Conservation (phyloP, 2,888 invertebrate species). For the Ferrisia virgata region DNA sequence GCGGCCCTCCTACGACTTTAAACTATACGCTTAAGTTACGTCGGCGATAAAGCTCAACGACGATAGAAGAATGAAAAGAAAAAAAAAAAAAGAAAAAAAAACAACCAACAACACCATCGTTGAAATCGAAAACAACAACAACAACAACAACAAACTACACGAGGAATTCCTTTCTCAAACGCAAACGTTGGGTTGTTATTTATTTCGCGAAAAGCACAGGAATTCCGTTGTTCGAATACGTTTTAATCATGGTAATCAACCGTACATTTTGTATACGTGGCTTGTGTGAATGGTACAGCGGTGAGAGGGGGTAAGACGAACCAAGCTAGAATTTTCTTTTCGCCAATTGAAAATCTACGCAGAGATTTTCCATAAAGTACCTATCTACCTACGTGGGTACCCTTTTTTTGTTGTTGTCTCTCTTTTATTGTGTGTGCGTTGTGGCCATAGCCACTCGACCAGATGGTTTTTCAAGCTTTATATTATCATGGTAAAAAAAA, state of each 20-base stretch:
- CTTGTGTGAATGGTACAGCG: background rate
- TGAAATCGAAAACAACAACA: background rate
- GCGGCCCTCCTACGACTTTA: background rate
- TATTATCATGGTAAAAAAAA: background rate
- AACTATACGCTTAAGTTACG: too few species aligned
- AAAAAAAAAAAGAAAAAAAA: background rate
- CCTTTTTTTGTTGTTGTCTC: background rate
- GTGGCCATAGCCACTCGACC: background rate
- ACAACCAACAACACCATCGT: background rate
- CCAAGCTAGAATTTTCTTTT: background rate
- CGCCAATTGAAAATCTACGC: background rate
- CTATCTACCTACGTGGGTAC: too few species aligned
- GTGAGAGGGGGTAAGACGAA: background rate
- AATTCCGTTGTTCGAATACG: background rate
- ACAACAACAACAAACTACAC: background rate
- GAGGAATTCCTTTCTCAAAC: conserved; percentile 5
- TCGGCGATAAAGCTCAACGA: background rate
- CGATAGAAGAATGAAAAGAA: background rate
- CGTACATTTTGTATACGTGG: background rate
- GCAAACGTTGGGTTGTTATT: background rate
- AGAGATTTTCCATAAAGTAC: background rate
- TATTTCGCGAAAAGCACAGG: background rate
- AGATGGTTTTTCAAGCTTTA: background rate
- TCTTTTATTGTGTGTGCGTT: background rate
- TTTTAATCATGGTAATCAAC: conserved; percentile 2